Percentiles rank a stretch among this genome's conserved stretches.
Evolutionary conservation across 92 coral and sea anemone species (phyloP).

Genomic region (Scolanthus callimorphus): DNA sequence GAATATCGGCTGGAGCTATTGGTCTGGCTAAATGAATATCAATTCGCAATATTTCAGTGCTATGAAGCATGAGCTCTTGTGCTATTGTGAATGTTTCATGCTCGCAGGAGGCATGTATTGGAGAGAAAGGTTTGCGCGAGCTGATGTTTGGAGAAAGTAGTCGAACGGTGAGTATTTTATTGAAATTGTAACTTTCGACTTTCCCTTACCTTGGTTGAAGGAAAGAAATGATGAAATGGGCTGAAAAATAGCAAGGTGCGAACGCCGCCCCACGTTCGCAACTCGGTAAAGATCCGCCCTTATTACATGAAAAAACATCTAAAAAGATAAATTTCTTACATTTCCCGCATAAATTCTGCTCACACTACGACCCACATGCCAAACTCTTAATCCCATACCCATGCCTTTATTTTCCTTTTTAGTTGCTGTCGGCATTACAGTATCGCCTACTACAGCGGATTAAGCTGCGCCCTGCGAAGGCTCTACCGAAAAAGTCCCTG

Average conservation of each 20-base stretch:
- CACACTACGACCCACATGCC: background rate
- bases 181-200: too few species aligned
- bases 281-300: too few species aligned
- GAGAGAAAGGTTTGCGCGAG: conserved; percentile 25
- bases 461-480: conserved; percentile 11
- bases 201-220: too few species aligned
- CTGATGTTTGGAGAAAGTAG: conserved; percentile 27
- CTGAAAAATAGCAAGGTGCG: too few species aligned
- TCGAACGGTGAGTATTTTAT: conserved; percentile 35
- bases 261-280: too few species aligned
- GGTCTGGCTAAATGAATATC: too few species aligned
- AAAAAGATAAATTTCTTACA: background rate
- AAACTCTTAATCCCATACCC: background rate
- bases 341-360: background rate
- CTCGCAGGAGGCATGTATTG: conserved; percentile 31
- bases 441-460: conserved; percentile 40
- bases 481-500: too few species aligned
- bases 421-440: conserved; percentile 41
- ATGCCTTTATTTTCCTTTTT: background rate
- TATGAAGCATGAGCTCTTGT: conserved; percentile 40
- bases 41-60: conserved; percentile 38
- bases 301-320: too few species aligned
- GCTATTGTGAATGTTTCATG: conserved; percentile 46
- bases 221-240: too few species aligned
- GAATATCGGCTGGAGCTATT: too few species aligned